phyloP scores from a whole-genome alignment of 2,797 vertebrate species.

The Hybognathus amarus region DNA sequence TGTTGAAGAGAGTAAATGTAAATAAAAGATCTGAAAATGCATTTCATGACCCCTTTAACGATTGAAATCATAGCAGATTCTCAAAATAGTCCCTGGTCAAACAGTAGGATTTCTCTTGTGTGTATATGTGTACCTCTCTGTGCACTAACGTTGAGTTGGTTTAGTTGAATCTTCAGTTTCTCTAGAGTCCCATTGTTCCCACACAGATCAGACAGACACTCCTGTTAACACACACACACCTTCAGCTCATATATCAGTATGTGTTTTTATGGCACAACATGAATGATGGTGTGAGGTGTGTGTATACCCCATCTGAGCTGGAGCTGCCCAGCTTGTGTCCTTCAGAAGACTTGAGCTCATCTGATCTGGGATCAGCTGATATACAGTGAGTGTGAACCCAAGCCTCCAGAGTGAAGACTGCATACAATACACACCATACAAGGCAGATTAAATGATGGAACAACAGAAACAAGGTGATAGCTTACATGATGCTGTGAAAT shows the following conservation, averaged over 20 bases:
- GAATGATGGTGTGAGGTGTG: background rate
- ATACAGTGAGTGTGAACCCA: conserved; percentile 44
- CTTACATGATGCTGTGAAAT: background rate
- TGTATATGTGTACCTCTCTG: conserved; percentile 22
- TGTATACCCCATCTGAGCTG: conserved; percentile 36
- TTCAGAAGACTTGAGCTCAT: background rate
- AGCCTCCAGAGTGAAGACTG: conserved; percentile 55
- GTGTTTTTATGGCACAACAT: background rate
- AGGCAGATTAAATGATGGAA: background rate
- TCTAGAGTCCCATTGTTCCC: conserved; percentile 28
- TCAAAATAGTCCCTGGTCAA: background rate
- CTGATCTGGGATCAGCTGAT: background rate
- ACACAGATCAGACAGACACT: conserved; percentile 51
- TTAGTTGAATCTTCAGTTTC: conserved; percentile 41
- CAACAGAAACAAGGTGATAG: background rate
- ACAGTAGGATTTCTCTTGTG: background rate
- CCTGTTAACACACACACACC: conserved; percentile 21
- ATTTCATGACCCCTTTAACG: background rate
- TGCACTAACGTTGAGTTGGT: conserved; percentile 49
- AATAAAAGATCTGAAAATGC: background rate
- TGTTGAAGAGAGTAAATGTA: background rate
- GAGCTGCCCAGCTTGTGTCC: background rate
- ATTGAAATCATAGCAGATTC: background rate
- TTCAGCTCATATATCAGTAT: background rate
- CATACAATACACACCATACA: conserved; percentile 7